Evolutionary conservation across 2,888 invertebrate species (phyloP).

Genomic region (Beris morrisii): DNA sequence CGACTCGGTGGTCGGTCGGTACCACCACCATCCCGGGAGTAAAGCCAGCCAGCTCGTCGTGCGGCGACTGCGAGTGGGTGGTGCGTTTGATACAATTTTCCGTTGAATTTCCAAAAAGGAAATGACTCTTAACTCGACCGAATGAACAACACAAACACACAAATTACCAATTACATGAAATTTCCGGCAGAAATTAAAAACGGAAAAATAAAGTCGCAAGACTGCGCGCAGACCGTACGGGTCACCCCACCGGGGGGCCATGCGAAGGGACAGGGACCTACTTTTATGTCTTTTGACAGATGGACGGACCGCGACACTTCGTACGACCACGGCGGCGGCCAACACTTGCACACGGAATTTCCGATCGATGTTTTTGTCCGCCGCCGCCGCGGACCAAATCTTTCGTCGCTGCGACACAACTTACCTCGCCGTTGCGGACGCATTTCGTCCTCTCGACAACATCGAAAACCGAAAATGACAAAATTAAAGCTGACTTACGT

Average conservation of each 20-base stretch:
- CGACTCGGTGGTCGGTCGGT: not conserved
- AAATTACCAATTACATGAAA: conserved; percentile 11
- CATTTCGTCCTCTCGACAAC: too few species aligned
- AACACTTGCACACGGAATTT: too few species aligned
- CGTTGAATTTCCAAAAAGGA: conserved; percentile 1
- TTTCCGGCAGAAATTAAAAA: conserved; percentile 12
- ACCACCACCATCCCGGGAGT: not conserved
- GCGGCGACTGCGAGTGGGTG: not conserved
- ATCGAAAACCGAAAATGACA: too few species aligned
- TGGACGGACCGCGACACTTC: conserved; percentile 1
- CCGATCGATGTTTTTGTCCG: too few species aligned
- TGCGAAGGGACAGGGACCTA: not conserved
- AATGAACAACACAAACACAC: not conserved
- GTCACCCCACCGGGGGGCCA: not conserved
- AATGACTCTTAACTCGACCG: conserved; percentile 13
- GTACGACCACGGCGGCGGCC: too few species aligned
- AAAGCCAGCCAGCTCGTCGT: too few species aligned
- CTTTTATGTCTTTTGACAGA: conserved; percentile 18
- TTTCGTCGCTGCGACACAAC: too few species aligned
- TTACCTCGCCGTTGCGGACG: too few species aligned
- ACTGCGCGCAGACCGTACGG: not conserved
- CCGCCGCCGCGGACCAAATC: too few species aligned
- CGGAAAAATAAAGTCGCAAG: not conserved
- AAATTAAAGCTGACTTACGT: too few species aligned
- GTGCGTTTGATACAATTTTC: not conserved